Percentiles rank a stretch among this genome's conserved stretches.
Evolutionary conservation across 1,140 invertebrate species (phyloP).

Genomic region (Limonius californicus): DNA sequence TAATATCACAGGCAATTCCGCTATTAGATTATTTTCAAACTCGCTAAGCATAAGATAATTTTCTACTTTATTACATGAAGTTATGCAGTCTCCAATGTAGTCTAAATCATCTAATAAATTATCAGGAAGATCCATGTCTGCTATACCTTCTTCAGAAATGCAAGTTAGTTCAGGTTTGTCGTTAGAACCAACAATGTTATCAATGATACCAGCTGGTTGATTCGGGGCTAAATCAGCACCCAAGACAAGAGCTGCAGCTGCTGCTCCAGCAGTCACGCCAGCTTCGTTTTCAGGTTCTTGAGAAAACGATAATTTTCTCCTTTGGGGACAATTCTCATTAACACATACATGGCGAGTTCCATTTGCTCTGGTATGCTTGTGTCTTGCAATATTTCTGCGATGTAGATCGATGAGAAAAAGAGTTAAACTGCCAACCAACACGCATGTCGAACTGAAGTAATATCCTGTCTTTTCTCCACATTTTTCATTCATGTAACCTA

Average conservation of each 20-base stretch:
- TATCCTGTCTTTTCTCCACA: constrained; percentile 73
- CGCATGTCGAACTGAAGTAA: constrained; percentile 76
- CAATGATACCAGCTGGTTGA: constrained; percentile 37
- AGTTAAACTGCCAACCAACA: constrained; percentile 68
- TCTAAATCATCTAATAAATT: constrained; percentile 77
- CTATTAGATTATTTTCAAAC: constrained; percentile 81
- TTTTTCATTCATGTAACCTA: constrained; percentile 74
- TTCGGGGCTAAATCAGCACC: constrained; percentile 51
- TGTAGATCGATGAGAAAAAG: constrained; percentile 79
- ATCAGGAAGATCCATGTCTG: constrained; percentile 78
- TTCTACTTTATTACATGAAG: constrained; percentile 84
- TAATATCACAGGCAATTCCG: constrained; percentile 68
- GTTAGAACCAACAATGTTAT: constrained; percentile 38
- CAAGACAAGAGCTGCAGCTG: constrained; percentile 52
- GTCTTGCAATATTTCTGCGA: constrained; percentile 60
- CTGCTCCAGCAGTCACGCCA: constrained; percentile 45
- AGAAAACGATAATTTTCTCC: constrained; percentile 56
- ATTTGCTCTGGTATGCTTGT: constrained; percentile 63
- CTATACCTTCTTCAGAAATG: constrained; percentile 82
- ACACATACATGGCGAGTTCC: constrained; percentile 56
- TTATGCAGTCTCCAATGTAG: constrained; percentile 80
- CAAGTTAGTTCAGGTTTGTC: constrained; percentile 76
- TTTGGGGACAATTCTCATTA: constrained; percentile 55
- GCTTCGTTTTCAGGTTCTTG: constrained; percentile 57
- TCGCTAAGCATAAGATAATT: constrained; percentile 84